These are phyloP conservation scores for Chitala chitala DNA, from an alignment of 2,113 vertebrate species.

Conservation along the genomic window DNA sequence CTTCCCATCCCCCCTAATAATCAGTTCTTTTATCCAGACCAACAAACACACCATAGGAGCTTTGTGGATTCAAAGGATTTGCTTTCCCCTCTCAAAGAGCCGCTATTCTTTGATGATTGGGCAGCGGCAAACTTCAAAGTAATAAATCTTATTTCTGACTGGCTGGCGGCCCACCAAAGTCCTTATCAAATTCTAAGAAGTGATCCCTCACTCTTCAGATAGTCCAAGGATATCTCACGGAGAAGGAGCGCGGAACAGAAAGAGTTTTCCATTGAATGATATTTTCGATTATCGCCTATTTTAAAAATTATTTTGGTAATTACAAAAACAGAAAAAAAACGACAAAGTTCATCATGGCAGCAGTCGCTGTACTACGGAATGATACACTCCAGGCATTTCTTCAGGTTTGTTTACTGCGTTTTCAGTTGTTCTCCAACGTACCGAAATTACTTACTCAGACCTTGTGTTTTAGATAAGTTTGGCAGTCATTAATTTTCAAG, in stretches of 20 bases:
- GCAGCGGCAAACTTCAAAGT: constrained; percentile 99
- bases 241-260: constrained; percentile 57
- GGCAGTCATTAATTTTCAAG: background rate
- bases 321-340: background rate
- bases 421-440: constrained; percentile 7
- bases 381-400: constrained; percentile 96
- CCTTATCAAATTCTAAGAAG: constrained; percentile 99
- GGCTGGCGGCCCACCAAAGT: constrained; percentile 99
- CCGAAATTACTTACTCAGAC: background rate
- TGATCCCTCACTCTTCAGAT: constrained; percentile 95
- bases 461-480: background rate
- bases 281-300: constrained; percentile 37
- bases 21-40: constrained; percentile 99
- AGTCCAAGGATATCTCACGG: constrained; percentile 76
- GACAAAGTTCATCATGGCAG: constrained; percentile 77
- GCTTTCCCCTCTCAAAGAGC: constrained; percentile 99
- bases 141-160: constrained; percentile 99
- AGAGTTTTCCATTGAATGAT: constrained; percentile 37
- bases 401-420: constrained; percentile 74
- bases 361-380: constrained; percentile 91
- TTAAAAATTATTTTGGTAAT: constrained; percentile 40
- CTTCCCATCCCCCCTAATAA: constrained; percentile 99
- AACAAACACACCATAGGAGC: constrained; percentile 99
- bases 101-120: constrained; percentile 99
- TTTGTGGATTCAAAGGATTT: constrained; percentile 99